Percentiles rank a stretch among this genome's conserved stretches.
Evolutionary conservation across 2,113 vertebrate genomes (phyloP).

Genomic region (Dunckerocampus dactyliophorus): DNA sequence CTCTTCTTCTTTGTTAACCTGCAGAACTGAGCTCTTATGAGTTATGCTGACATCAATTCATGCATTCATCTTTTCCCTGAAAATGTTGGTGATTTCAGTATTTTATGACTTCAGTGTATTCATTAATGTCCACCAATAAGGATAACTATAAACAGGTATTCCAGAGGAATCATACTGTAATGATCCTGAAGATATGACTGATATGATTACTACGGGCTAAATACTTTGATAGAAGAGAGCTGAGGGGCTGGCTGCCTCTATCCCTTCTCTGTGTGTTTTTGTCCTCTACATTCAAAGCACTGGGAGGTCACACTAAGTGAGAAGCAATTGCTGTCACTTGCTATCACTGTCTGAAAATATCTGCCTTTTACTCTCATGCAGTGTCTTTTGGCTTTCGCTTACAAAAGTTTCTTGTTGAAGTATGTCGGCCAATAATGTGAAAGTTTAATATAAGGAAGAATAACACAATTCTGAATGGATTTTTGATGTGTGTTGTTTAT

Average conservation of each 20-base stretch:
- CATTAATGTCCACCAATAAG: no score
- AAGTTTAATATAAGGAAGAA: not conserved
- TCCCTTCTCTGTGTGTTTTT: conserved; percentile 41
- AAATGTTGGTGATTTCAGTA: no score
- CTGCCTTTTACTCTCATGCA: conserved; percentile 7
- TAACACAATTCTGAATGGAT: not conserved
- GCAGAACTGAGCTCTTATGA: no score
- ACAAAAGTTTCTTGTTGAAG: not conserved
- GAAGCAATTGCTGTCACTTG: conserved; percentile 72
- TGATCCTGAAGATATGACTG: conserved; percentile 47
- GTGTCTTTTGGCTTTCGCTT: conserved; percentile 8
- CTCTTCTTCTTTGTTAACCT: no score
- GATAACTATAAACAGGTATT: no score
- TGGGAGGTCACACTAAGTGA: conserved; percentile 27
- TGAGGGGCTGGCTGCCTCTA: conserved; percentile 30
- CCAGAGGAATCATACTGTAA: conserved; percentile 34
- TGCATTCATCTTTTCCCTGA: no score
- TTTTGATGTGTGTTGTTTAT: no score
- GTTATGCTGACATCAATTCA: no score
- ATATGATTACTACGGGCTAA: conserved; percentile 60
- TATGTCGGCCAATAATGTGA: not conserved
- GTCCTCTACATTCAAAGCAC: conserved; percentile 26
- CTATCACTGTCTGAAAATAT: conserved; percentile 52
- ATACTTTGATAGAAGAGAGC: conserved; percentile 54
- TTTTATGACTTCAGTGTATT: no score